phyloP scores from a whole-genome alignment of 1,140 invertebrate genomes.

The Saccostrea cuccullata region DNA sequence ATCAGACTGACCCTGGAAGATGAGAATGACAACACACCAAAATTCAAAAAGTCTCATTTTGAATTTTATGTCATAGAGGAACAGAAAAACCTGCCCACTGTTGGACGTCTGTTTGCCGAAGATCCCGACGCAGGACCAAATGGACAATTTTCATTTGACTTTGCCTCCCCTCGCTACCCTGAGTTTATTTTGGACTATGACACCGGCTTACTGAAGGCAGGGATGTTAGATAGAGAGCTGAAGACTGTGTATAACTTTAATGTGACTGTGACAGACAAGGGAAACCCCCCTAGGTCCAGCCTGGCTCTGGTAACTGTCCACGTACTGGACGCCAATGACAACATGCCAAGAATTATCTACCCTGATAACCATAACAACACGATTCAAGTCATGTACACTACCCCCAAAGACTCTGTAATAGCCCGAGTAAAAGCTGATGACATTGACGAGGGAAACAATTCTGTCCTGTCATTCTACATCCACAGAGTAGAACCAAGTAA shows the following conservation, averaged over 20 bases:
- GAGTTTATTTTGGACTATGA: slow-evolving; percentile 84
- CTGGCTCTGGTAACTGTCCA: slow-evolving; percentile 89
- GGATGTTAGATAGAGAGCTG: slow-evolving; percentile 89
- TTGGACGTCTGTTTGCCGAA: slow-evolving; percentile 87
- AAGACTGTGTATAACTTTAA: slow-evolving; percentile 88
- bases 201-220: slow-evolving; percentile 85
- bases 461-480: slow-evolving; percentile 88
- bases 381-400: slow-evolving; percentile 60
- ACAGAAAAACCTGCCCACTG: slow-evolving; percentile 89
- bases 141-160: slow-evolving; percentile 68
- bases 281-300: slow-evolving; percentile 90
- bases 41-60: slow-evolving; percentile 78
- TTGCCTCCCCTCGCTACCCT: slow-evolving; percentile 67
- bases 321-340: slow-evolving; percentile 89
- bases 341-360: slow-evolving; percentile 68
- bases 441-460: slow-evolving; percentile 83
- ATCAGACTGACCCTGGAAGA: slow-evolving; percentile 83
- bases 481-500: slow-evolving; percentile 65
- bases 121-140: slow-evolving; percentile 73
- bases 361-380: slow-evolving; percentile 78
- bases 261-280: slow-evolving; percentile 94
- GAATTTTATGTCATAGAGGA: slow-evolving; percentile 89
- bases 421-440: slow-evolving; percentile 62
- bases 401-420: slow-evolving; percentile 64
- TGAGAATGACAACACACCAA: slow-evolving; percentile 76